phyloP scores from a whole-genome alignment of 2,113 vertebrate genomes.

The Lophochroa leadbeateri region DNA sequence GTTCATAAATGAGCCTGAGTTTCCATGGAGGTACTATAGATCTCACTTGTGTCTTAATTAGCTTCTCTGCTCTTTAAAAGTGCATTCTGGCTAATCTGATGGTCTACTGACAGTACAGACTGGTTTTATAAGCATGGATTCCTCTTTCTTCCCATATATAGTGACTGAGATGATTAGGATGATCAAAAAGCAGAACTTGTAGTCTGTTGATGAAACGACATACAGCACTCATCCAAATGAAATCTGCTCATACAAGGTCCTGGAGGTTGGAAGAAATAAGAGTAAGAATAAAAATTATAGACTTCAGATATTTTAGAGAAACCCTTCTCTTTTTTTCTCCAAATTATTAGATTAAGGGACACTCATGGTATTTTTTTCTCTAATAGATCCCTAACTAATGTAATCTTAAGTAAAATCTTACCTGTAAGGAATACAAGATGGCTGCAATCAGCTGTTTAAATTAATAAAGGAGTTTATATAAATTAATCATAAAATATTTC shows the following conservation, averaged over 20 bases:
- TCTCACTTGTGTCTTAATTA: slow-evolving; percentile 46
- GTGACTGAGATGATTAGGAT: background rate
- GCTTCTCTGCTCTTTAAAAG: slow-evolving; percentile 5
- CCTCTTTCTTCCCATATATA: background rate
- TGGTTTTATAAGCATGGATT: background rate
- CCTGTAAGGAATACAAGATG: background rate
- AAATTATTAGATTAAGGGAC: background rate
- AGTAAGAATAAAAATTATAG: background rate
- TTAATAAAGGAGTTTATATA: background rate
- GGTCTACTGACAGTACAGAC: background rate
- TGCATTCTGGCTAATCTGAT: background rate
- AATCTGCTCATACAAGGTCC: background rate
- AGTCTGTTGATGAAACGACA: background rate
- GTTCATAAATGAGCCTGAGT: slow-evolving; percentile 49
- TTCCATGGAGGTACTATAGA: slow-evolving; percentile 61
- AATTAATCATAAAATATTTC: background rate
- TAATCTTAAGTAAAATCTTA: background rate
- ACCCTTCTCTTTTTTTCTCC: background rate
- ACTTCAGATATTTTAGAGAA: background rate
- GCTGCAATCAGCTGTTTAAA: background rate
- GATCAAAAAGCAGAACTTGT: background rate
- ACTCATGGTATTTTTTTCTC: background rate
- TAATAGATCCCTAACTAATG: background rate
- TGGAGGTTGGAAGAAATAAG: background rate
- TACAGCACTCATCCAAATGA: background rate